phyloP scores from a whole-genome alignment of 2,113 vertebrate species.

The Syngnathus typhle region DNA sequence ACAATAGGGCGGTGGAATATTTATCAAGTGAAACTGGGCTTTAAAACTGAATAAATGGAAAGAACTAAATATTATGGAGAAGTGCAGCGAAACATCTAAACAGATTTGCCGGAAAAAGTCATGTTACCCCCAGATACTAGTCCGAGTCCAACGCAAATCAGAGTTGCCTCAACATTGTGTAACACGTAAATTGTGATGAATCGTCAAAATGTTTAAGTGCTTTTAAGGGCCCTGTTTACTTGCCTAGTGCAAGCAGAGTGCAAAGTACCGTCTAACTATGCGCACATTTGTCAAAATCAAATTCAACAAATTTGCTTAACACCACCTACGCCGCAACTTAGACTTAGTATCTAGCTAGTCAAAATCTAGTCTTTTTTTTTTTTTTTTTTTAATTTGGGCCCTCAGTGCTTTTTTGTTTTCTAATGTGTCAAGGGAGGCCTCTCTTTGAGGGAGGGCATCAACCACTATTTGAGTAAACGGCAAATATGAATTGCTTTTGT shows the following conservation, averaged over 20 bases:
- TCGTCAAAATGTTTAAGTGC: background rate
- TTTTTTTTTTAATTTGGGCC: too few relatives aligned
- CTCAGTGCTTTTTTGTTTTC: background rate
- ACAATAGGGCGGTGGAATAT: background rate
- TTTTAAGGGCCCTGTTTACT: too few relatives aligned
- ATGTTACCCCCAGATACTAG: background rate
- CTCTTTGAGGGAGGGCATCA: background rate
- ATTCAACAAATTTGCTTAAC: too few relatives aligned
- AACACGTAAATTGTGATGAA: background rate
- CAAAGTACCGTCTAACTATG: too few relatives aligned
- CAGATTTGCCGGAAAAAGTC: background rate
- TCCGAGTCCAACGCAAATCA: background rate
- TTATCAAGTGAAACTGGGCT: background rate
- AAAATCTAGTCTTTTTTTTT: background rate
- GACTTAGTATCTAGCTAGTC: background rate
- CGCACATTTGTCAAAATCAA: too few relatives aligned
- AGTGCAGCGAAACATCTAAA: background rate
- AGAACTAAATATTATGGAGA: background rate
- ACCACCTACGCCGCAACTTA: too few relatives aligned
- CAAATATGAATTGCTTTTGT: background rate
- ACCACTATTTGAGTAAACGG: background rate
- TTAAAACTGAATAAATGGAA: background rate
- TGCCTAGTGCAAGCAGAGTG: too few relatives aligned
- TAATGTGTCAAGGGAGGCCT: background rate
- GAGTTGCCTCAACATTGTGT: background rate